Conservation (phyloP, 1,140 invertebrate genomes). For the Heterodera carotae region DNA sequence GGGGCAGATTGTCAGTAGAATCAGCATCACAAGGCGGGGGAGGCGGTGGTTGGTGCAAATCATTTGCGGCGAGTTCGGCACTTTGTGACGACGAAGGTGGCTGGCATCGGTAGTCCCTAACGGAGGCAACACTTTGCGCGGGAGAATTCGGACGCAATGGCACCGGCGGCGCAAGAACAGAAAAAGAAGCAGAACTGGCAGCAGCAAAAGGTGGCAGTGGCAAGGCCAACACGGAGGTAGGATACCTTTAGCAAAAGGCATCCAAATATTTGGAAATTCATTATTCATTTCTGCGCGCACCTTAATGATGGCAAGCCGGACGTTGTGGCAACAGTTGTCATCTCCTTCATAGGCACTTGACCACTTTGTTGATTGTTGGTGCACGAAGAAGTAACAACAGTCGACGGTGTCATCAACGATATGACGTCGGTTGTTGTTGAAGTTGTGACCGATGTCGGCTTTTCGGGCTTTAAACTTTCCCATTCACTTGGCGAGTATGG, state of each 20-base stretch:
- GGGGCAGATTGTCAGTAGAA: background rate
- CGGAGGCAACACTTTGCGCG: too few relatives aligned
- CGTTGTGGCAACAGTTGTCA: background rate
- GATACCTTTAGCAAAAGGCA: too few relatives aligned
- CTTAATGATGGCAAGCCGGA: too few relatives aligned
- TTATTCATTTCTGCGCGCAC: too few relatives aligned
- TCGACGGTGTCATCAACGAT: too few relatives aligned
- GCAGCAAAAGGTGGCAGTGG: background rate
- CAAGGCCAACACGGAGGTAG: background rate
- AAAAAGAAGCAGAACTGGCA: too few relatives aligned
- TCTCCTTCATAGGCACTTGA: background rate
- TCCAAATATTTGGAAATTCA: too few relatives aligned
- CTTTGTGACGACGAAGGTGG: background rate
- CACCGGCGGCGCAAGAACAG: too few relatives aligned
- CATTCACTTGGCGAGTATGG: conserved; percentile 12
- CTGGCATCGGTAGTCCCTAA: background rate
- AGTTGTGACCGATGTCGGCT: background rate
- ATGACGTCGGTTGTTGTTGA: background rate
- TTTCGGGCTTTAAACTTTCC: background rate
- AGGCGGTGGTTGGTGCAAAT: background rate
- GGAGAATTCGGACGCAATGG: too few relatives aligned
- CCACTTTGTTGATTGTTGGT: too few relatives aligned
- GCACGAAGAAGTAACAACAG: too few relatives aligned
- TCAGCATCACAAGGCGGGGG: too few relatives aligned
- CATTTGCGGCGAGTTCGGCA: background rate